phyloP scores from a whole-genome alignment of 2,888 invertebrate genomes.

The Lasioglossum malachurum region DNA sequence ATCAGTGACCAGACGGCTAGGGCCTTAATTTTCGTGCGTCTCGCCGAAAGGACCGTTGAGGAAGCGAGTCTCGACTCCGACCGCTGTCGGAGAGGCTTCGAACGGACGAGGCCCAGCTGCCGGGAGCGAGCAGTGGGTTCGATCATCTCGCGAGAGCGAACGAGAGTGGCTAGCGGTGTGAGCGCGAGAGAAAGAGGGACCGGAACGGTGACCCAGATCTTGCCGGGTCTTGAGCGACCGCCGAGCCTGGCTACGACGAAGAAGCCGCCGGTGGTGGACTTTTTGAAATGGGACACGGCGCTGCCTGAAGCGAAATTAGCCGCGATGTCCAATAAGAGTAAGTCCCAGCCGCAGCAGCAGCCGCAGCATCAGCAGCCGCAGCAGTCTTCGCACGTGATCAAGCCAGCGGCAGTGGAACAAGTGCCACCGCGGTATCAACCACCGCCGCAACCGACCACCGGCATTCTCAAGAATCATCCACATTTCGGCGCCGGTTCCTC shows the following conservation, averaged over 20 bases:
- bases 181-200: slow-evolving; percentile 41
- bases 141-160: slow-evolving; percentile 14
- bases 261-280: slow-evolving; percentile 73
- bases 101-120: slow-evolving; percentile 31
- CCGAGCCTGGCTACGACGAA: slow-evolving; percentile 62
- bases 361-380: slow-evolving; percentile 69
- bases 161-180: slow-evolving; percentile 28
- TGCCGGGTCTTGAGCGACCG: slow-evolving; percentile 69
- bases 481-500: slow-evolving; percentile 80
- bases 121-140: not conserved
- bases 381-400: slow-evolving; percentile 74
- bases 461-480: slow-evolving; percentile 87
- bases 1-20: not conserved
- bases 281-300: slow-evolving; percentile 82
- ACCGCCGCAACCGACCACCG: slow-evolving; percentile 87
- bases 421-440: slow-evolving; percentile 93
- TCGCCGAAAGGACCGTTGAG: slow-evolving; percentile 27
- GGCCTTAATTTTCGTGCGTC: not conserved
- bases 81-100: slow-evolving; percentile 33
- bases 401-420: slow-evolving; percentile 77
- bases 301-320: slow-evolving; percentile 82
- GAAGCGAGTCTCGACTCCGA: slow-evolving; percentile 40
- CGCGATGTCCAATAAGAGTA: slow-evolving; percentile 84
- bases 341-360: slow-evolving; percentile 79
- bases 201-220: slow-evolving; percentile 78